Evolutionary conservation across 92 coral and sea anemone genomes (phyloP).

Genomic region (Micromussa lordhowensis): DNA sequence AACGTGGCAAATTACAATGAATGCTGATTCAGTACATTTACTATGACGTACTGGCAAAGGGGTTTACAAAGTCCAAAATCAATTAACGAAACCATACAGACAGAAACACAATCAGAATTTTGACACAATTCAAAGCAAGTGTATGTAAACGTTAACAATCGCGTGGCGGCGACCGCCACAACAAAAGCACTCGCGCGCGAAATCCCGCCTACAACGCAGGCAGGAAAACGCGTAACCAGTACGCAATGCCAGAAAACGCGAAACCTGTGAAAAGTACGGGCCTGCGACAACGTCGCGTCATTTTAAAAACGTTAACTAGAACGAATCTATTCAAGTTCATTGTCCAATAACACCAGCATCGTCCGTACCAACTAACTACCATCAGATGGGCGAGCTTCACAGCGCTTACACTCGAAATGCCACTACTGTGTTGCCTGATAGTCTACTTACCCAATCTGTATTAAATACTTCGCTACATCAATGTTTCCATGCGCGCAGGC

Average conservation of each 20-base stretch:
- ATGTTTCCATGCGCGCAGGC: conserved; percentile 94
- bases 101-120: background rate
- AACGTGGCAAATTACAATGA: background rate
- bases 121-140: background rate
- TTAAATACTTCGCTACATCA: conserved; percentile 71
- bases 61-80: background rate
- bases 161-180: too few species aligned
- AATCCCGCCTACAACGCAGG: too few species aligned
- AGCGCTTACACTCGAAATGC: background rate
- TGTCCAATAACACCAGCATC: too few species aligned
- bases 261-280: background rate
- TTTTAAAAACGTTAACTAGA: too few species aligned
- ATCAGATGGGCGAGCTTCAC: too few species aligned
- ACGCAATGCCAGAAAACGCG: background rate
- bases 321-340: too few species aligned
- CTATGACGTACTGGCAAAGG: background rate
- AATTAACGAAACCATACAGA: background rate
- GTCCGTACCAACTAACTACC: too few species aligned
- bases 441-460: conserved; percentile 86
- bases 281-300: too few species aligned
- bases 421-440: background rate
- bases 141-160: background rate
- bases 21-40: background rate
- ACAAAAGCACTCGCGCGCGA: too few species aligned
- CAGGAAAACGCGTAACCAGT: background rate